A percentile compares a stretch with the other conserved stretches of the same genome.
Conservation (phyloP, 2,797 vertebrate genomes). For the Hyperoplus lanceolatus region DNA sequence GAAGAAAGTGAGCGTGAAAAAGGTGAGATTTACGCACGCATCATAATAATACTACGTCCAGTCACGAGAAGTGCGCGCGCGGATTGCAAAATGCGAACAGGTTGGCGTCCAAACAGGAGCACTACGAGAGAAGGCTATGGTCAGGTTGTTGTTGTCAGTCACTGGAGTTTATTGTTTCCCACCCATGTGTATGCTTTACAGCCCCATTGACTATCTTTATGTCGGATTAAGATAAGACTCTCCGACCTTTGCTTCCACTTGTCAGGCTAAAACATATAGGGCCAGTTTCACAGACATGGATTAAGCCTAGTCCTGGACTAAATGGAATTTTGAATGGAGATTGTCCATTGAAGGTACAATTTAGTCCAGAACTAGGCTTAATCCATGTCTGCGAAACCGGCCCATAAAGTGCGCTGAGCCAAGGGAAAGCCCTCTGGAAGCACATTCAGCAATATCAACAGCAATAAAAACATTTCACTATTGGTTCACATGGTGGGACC, state of each 20-base stretch:
- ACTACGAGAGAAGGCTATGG: background rate
- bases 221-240: slow-evolving; percentile 30
- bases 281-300: too few species aligned
- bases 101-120: slow-evolving; percentile 18
- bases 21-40: slow-evolving; percentile 67
- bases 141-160: background rate
- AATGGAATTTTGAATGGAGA: too few species aligned
- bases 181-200: background rate
- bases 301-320: too few species aligned
- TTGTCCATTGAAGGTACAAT: too few species aligned
- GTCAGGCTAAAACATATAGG: slow-evolving; percentile 1
- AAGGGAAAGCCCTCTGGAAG: background rate
- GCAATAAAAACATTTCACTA: background rate
- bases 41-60: too few species aligned
- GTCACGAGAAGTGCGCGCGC: background rate
- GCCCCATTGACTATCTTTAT: background rate
- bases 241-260: slow-evolving; percentile 39
- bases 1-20: slow-evolving; percentile 69
- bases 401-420: background rate
- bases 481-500: background rate
- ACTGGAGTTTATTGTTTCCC: background rate
- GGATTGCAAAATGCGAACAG: background rate
- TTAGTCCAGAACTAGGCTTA: too few species aligned
- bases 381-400: too few species aligned
- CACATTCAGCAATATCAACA: background rate